A percentile compares a stretch with the other conserved stretches of the same genome.
Conservation (phyloP, 64 coral and sea anemone genomes). For the Anthopleura sola region DNA sequence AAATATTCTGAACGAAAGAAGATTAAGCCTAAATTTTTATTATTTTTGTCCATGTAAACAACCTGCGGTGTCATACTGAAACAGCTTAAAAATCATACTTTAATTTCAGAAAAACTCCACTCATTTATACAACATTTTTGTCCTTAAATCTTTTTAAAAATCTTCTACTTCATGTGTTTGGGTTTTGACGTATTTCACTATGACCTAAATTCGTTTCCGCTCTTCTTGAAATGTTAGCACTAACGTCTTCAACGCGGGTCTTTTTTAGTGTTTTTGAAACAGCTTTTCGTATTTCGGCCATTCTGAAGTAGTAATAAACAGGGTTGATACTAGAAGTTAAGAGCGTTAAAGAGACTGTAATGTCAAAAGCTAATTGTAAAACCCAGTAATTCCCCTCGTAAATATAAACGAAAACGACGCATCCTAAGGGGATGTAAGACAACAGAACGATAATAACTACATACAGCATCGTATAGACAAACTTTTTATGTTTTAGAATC, state of each 20-base stretch:
- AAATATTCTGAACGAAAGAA: no score
- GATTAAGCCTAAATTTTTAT: no score
- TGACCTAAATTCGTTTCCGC: not conserved
- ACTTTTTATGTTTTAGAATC: not conserved
- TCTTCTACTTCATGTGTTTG: not conserved
- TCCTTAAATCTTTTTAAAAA: no score
- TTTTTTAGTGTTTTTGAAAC: slow-evolving; percentile 4
- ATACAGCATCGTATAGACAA: not conserved
- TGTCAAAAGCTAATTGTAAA: not conserved
- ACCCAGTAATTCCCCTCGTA: not conserved
- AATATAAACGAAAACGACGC: not conserved
- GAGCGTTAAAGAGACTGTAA: not conserved
- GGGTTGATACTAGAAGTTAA: not conserved
- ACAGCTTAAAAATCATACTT: no score
- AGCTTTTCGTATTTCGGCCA: not conserved
- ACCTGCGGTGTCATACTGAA: no score
- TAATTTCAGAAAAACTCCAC: no score
- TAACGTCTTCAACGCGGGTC: not conserved
- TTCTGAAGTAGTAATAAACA: not conserved
- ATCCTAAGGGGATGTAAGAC: not conserved
- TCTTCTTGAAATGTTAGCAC: not conserved
- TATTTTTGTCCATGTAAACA: no score
- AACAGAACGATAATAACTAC: not conserved
- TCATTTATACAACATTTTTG: no score
- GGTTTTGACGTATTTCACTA: not conserved